Conservation (phyloP, 1,140 invertebrate genomes). For the Pseudachorutes palmiensis region DNA sequence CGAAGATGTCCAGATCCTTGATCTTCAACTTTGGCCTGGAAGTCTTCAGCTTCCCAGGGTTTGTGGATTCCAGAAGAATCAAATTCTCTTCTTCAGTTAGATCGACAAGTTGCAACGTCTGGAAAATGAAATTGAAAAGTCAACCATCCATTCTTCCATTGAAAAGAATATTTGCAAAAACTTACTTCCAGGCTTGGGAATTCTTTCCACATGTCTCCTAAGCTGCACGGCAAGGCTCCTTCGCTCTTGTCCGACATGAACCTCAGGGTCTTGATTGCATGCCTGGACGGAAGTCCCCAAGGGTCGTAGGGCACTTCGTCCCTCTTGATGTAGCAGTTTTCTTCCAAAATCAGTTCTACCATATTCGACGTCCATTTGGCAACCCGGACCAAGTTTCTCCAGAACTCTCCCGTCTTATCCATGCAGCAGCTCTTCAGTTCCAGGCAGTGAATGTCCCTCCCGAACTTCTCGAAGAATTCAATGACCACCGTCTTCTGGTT, state of each 20-base stretch:
- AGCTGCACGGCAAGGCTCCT: not conserved
- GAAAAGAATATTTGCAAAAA: not conserved
- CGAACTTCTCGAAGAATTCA: not conserved
- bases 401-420: not conserved
- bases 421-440: not conserved
- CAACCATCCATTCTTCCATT: not conserved
- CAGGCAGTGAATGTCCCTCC: not conserved
- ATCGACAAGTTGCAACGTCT: not conserved
- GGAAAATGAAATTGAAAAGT: not conserved
- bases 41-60: not conserved
- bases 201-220: not conserved
- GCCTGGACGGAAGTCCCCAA: not conserved
- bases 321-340: not conserved
- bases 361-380: not conserved
- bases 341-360: not conserved
- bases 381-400: not conserved
- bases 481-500: not conserved
- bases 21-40: not conserved
- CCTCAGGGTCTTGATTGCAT: not conserved
- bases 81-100: slow-evolving; percentile 3
- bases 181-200: not conserved
- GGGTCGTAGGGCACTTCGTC: not conserved
- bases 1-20: slow-evolving; percentile 3
- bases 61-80: not conserved
- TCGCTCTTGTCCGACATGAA: not conserved